Evolutionary conservation across 2,888 invertebrate genomes (phyloP).

Genomic region (Syrista parreyssii): DNA sequence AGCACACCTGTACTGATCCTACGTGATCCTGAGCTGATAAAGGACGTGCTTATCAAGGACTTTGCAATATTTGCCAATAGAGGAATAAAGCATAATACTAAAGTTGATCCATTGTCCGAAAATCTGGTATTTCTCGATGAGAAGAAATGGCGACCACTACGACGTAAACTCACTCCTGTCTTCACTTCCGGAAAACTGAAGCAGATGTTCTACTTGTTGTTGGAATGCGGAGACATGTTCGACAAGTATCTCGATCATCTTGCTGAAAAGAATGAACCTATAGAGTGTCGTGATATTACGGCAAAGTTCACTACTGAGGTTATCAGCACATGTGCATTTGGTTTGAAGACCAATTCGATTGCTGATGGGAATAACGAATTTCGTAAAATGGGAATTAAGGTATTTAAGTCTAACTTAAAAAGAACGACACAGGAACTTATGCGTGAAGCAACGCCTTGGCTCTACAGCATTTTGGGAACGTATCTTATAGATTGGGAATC

Average conservation of each 20-base stretch:
- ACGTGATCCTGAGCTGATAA: conserved; percentile 58
- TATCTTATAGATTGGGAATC: conserved; percentile 37
- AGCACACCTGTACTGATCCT: conserved; percentile 60
- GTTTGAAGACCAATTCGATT: conserved; percentile 59
- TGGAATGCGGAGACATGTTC: conserved; percentile 64
- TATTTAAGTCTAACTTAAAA: conserved; percentile 36
- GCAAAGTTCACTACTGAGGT: conserved; percentile 64
- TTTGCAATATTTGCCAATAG: conserved; percentile 63
- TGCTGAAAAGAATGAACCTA: conserved; percentile 21
- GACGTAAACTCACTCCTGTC: conserved; percentile 67
- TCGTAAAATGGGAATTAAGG: conserved; percentile 50
- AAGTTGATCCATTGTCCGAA: conserved; percentile 66
- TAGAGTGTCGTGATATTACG: conserved; percentile 50
- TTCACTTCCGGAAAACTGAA: conserved; percentile 69
- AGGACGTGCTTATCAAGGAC: conserved; percentile 62
- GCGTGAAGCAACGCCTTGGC: conserved; percentile 28
- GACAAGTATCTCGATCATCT: conserved; percentile 60
- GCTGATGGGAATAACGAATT: conserved; percentile 56
- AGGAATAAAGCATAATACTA: conserved; percentile 37
- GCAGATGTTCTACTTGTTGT: conserved; percentile 67
- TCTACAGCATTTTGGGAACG: conserved; percentile 37
- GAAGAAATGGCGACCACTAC: conserved; percentile 67
- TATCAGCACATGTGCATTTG: conserved; percentile 64
- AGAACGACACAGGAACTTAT: conserved; percentile 16
- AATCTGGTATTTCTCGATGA: conserved; percentile 68